phyloP scores from a whole-genome alignment of 2,888 invertebrate species.

The Pegoplata infirma region DNA sequence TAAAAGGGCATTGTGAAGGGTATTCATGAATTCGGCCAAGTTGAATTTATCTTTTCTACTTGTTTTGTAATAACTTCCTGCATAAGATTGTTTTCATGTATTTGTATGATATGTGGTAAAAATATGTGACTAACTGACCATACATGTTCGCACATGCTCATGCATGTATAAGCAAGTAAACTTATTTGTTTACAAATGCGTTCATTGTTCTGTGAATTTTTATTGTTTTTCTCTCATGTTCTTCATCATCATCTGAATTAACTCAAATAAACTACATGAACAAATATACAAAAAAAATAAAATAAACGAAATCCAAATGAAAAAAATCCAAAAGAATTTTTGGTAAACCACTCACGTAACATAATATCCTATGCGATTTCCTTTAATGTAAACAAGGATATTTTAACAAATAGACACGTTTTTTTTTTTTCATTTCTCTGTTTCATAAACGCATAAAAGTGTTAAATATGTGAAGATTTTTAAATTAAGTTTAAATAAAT shows the following conservation, averaged over 20 bases:
- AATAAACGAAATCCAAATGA: background rate
- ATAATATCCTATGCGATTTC: constrained; percentile 61
- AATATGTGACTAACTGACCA: constrained; percentile 10
- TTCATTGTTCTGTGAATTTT: constrained; percentile 21
- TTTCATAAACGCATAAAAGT: constrained; percentile 5
- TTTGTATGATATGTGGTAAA: background rate
- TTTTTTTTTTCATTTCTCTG: background rate
- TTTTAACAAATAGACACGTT: constrained; percentile 36
- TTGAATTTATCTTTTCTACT: too few relatives aligned
- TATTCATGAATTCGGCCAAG: background rate
- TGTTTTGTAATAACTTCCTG: constrained; percentile 10
- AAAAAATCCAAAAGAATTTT: background rate
- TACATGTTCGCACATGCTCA: background rate
- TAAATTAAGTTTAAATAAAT: constrained; percentile 30
- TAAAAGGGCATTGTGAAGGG: background rate
- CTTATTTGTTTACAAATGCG: constrained; percentile 25
- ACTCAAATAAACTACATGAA: background rate
- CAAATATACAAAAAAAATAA: background rate
- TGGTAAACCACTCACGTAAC: constrained; percentile 61
- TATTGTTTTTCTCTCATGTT: background rate
- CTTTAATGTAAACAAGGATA: constrained; percentile 37
- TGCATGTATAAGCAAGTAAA: constrained; percentile 21
- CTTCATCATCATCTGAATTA: constrained; percentile 20
- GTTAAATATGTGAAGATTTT: constrained; percentile 27
- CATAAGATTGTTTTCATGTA: constrained; percentile 1